Evolutionary conservation across 2,888 invertebrate species (phyloP), one percentile per base, ranked within the genome.

Genomic region (Ashinkailepas kermadecensis): DNA sequence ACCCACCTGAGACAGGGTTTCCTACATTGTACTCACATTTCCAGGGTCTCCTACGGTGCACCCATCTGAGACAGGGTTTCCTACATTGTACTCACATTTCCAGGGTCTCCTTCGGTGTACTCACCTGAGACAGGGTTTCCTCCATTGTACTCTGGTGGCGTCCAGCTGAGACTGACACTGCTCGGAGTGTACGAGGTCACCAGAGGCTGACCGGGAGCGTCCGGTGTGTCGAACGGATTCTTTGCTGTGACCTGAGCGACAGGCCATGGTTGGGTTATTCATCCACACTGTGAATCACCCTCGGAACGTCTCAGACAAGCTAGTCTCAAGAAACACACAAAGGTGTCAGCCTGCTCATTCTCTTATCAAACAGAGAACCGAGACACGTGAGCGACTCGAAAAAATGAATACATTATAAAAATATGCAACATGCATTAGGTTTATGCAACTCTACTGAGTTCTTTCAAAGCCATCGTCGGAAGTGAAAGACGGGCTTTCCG

Each of bases 171-270:
- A 10, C 93, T 93, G 85, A 94, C 94, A 85, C 91, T 92, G 86
- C 91, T 93, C 2, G 93, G 91, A 70, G 92, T 93, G 89, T 94
- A 94, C 59, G 92, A 92, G 80, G 92, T 90, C 82, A 95, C 90
- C 86, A 93, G 92, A 12, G 96, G 96, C 86, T 94, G 93, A 81
- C 93, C 93, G 78, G 96, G 96, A 81, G 95, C 93, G 87, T 94
- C 96, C 86, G 96, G 96, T 83, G 95, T 94, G 88, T 96, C 95
- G 88, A 96, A 99, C 85, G 99, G 99, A 89, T 97, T 96, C 89
- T 98, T 99, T 12, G 97, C 97, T 25, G 95, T 88, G 1, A 95
- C 93, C 6, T 96, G 94, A 18, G 23, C 65, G 59, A 59, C 59
- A 59, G 59, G 59, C 7, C 59, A 59, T 15, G 15, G 59, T 15